These are phyloP conservation scores for Atethmia centrago DNA, from an alignment of 2,888 invertebrate genomes.

Conservation along the genomic window DNA sequence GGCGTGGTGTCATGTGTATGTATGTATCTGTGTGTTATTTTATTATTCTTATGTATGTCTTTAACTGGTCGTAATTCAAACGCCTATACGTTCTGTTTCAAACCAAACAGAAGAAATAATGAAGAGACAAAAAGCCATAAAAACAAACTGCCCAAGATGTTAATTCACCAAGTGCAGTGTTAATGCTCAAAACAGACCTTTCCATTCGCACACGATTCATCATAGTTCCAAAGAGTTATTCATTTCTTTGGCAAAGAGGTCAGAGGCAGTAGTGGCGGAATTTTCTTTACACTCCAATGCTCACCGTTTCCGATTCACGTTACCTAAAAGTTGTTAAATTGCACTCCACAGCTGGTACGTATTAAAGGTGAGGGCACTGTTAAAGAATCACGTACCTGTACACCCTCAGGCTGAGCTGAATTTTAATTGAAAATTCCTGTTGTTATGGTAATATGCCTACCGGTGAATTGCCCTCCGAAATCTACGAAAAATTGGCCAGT, in stretches of 20 bases:
- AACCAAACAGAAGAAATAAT: neutral
- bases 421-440: conserved; percentile 55
- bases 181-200: conserved; percentile 33
- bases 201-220: conserved; percentile 34
- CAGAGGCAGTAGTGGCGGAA: conserved; percentile 28
- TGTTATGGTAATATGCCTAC: conserved; percentile 40
- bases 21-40: too few relatives aligned
- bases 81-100: too few relatives aligned
- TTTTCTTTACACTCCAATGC: conserved; percentile 60
- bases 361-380: conserved; percentile 21
- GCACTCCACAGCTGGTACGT: conserved; percentile 49
- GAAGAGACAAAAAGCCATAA: neutral
- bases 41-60: neutral
- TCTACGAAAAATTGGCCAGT: neutral
- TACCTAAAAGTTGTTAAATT: conserved; percentile 58
- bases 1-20: too few relatives aligned
- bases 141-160: conserved; percentile 7
- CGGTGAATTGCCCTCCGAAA: conserved; percentile 18
- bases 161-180: conserved; percentile 36
- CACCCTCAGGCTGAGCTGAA: conserved; percentile 20
- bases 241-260: conserved; percentile 45
- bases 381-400: conserved; percentile 41
- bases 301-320: conserved; percentile 53
- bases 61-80: neutral
- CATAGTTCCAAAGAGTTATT: conserved; percentile 45